A percentile compares a stretch with the other conserved stretches of the same genome.
Evolutionary conservation across 2,113 vertebrate species (phyloP).

Genomic region (Meles meles): DNA sequence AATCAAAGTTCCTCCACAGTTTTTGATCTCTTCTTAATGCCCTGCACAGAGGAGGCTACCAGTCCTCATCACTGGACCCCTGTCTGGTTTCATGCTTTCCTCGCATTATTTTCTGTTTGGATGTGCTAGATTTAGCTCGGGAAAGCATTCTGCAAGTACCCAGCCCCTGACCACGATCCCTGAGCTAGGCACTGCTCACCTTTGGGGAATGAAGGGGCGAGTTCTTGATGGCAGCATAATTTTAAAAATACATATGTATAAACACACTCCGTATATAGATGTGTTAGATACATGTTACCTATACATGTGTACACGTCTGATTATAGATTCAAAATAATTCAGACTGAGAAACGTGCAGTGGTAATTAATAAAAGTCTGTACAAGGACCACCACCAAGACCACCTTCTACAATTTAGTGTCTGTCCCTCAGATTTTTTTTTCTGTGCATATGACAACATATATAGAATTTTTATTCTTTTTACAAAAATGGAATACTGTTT

Average conservation of each 20-base stretch:
- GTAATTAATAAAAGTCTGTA: background rate
- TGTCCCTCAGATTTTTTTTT: background rate
- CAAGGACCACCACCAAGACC: background rate
- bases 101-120: background rate
- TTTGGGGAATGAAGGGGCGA: background rate
- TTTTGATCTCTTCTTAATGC: background rate
- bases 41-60: background rate
- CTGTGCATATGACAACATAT: background rate
- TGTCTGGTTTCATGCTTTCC: background rate
- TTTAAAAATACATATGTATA: background rate
- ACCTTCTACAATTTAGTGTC: background rate
- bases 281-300: background rate
- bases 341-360: background rate
- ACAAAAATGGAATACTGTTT: background rate
- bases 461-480: background rate
- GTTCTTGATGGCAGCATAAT: background rate
- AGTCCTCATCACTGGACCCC: background rate
- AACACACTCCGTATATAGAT: fast-evolving
- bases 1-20: background rate
- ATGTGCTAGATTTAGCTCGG: background rate
- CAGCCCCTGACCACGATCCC: background rate
- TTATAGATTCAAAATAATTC: background rate
- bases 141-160: background rate
- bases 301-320: background rate
- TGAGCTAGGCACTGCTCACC: background rate